A percentile compares a stretch with the other conserved stretches of the same genome.
phyloP scores from a whole-genome alignment of 2,113 vertebrate genomes.

The Stegastes partitus region DNA sequence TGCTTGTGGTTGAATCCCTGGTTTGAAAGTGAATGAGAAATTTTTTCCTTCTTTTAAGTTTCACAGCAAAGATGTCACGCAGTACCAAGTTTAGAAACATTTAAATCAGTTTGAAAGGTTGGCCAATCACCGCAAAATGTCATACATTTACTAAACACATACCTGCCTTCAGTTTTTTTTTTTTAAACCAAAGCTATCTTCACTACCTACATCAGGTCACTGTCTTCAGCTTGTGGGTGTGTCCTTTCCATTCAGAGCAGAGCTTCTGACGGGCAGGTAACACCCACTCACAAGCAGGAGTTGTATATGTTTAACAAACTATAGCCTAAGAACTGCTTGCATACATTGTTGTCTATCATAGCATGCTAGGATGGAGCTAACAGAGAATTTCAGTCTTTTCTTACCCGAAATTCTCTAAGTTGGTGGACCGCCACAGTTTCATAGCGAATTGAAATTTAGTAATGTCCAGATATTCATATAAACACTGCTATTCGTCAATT shows the following conservation, averaged over 20 bases:
- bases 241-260: not conserved
- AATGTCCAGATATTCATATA: too few species aligned
- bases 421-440: too few species aligned
- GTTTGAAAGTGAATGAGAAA: not conserved
- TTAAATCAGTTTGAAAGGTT: not conserved
- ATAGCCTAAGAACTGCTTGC: too few species aligned
- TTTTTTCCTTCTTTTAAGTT: not conserved
- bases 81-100: not conserved
- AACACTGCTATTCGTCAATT: too few species aligned
- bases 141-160: too few species aligned
- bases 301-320: not conserved
- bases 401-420: too few species aligned
- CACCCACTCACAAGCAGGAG: not conserved
- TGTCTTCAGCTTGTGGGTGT: not conserved
- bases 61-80: not conserved
- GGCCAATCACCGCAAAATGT: too few species aligned
- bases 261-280: not conserved
- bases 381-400: too few species aligned
- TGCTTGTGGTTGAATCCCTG: conserved; percentile 8
- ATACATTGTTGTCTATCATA: too few species aligned
- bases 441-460: too few species aligned
- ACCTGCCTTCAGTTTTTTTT: not conserved
- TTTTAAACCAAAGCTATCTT: not conserved
- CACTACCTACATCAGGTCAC: not conserved
- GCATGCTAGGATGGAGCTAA: too few species aligned